A percentile compares a stretch with the other conserved stretches of the same genome.
Conservation (phyloP, 1,140 invertebrate species). For the Sogatella furcifera region DNA sequence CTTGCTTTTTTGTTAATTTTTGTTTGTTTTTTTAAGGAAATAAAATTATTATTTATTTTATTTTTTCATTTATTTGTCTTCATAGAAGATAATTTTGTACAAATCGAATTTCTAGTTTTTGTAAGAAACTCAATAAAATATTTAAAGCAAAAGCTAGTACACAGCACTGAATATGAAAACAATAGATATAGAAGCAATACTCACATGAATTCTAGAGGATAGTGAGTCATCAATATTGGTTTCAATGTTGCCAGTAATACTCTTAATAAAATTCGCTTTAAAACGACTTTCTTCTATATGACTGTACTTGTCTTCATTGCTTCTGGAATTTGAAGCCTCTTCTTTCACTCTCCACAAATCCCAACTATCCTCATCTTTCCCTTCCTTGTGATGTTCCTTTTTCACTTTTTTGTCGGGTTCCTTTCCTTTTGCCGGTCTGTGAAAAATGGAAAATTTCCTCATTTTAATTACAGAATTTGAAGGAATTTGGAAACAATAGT, state of each 20-base stretch:
- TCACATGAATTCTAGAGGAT: not conserved
- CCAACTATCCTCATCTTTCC: not conserved
- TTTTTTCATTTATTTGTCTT: too few species aligned
- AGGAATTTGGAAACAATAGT: not conserved
- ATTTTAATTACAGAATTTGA: not conserved
- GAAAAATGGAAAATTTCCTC: not conserved
- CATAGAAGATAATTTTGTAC: too few species aligned
- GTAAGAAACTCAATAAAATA: too few species aligned
- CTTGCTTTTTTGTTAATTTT: too few species aligned
- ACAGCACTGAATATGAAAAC: not conserved
- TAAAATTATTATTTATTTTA: too few species aligned
- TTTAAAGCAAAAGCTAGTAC: too few species aligned
- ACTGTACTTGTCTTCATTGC: slow-evolving; percentile 22
- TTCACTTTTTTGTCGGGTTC: not conserved
- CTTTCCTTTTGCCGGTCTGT: not conserved
- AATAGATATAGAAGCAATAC: not conserved
- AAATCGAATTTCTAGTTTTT: too few species aligned
- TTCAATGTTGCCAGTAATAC: slow-evolving; percentile 26
- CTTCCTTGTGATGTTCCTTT: not conserved
- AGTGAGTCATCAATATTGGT: slow-evolving; percentile 15
- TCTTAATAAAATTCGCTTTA: slow-evolving; percentile 27
- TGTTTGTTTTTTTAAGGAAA: too few species aligned
- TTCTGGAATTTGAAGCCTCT: not conserved
- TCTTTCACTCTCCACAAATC: not conserved
- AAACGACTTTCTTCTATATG: slow-evolving; percentile 28